Percentiles rank a stretch among this genome's conserved stretches.
Conservation (phyloP, 2,113 vertebrate genomes). For the Anhinga rufa region DNA sequence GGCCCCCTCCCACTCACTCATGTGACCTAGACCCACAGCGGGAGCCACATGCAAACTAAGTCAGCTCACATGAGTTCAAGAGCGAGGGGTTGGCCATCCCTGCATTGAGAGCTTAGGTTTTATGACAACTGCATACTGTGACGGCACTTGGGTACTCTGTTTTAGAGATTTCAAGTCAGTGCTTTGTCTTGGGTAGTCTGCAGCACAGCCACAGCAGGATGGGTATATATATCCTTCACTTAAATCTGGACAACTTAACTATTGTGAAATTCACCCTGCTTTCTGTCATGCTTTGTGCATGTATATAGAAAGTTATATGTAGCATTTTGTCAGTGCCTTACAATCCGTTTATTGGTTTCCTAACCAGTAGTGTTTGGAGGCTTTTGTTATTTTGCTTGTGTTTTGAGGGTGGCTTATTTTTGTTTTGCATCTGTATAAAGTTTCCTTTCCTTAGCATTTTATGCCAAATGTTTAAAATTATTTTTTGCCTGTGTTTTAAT, state of each 20-base stretch:
- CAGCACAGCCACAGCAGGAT: not conserved
- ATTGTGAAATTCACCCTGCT: not conserved
- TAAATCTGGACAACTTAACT: not conserved
- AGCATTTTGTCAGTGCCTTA: not conserved
- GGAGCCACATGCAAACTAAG: not conserved
- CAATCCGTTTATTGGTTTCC: not conserved
- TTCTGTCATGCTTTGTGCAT: not conserved
- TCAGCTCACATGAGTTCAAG: not conserved
- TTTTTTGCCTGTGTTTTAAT: not conserved
- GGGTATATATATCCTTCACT: not conserved
- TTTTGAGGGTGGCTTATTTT: not conserved
- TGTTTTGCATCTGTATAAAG: not conserved
- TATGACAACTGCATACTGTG: accelerated
- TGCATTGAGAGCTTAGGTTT: not conserved
- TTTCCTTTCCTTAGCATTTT: not conserved
- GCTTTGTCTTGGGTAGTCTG: not conserved
- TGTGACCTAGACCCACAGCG: not conserved
- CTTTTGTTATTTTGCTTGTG: not conserved
- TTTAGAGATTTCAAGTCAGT: not conserved
- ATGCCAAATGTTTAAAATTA: not conserved
- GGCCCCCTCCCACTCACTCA: accelerated
- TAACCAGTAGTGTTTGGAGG: not conserved
- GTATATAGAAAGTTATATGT: not conserved
- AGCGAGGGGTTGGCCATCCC: not conserved
- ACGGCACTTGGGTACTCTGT: not conserved